These are phyloP conservation scores for Struthidea cinerea DNA, from an alignment of 2,113 vertebrate species.

Conservation along the genomic window DNA sequence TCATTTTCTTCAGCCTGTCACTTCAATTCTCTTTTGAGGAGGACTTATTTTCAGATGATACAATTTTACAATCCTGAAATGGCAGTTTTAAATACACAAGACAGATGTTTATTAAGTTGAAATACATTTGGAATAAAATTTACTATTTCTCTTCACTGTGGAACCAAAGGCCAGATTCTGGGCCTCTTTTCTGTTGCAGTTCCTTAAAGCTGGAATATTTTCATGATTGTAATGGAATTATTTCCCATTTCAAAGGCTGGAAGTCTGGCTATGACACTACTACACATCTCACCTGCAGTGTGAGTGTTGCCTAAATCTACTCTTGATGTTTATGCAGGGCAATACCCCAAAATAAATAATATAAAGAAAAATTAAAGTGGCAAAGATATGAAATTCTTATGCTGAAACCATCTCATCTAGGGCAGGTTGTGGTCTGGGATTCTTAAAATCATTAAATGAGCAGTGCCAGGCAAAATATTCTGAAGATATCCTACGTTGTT, in stretches of 20 bases:
- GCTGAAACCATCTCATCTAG: not conserved
- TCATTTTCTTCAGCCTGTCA: constrained; percentile 66
- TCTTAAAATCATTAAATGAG: not conserved
- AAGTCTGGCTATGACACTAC: not conserved
- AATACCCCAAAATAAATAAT: not conserved
- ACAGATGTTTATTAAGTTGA: constrained; percentile 68
- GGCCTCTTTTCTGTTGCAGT: not conserved
- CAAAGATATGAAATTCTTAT: not conserved
- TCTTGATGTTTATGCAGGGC: not conserved
- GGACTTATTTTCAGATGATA: constrained; percentile 63
- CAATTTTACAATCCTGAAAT: constrained; percentile 67
- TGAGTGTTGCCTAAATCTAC: not conserved
- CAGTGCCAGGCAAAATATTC: not conserved
- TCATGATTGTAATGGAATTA: not conserved
- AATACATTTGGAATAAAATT: not conserved
- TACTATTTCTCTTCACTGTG: not conserved
- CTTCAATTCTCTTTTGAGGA: constrained; percentile 57
- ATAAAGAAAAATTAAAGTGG: not conserved
- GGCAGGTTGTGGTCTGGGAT: not conserved
- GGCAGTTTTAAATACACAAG: constrained; percentile 64
- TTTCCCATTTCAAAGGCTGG: not conserved
- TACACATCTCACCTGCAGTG: not conserved
- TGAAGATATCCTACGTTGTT: not conserved
- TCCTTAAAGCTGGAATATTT: not conserved
- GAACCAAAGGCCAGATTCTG: not conserved